Percentiles rank a stretch among this genome's conserved stretches.
Evolutionary conservation across 2,888 invertebrate species (phyloP).

Genomic region (Gisinianus flammeolus): DNA sequence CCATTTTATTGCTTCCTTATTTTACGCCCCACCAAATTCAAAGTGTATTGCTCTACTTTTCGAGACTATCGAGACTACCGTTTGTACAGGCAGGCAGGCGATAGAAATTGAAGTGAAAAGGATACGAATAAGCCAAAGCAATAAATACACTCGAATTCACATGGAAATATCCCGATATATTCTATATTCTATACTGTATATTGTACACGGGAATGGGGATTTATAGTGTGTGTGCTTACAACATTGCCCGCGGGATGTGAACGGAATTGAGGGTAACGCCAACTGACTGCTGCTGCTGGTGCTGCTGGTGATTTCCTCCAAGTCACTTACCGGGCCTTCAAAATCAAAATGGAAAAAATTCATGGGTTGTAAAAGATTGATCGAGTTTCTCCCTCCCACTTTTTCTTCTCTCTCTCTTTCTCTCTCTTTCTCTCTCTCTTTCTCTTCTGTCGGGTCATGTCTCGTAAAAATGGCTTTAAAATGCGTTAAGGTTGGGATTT

Average conservation of each 20-base stretch:
- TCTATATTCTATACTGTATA: too few species aligned
- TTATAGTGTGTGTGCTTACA: too few species aligned
- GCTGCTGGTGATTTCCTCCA: too few species aligned
- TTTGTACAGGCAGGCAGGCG: neutral
- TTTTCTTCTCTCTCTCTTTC: neutral
- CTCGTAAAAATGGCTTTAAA: neutral
- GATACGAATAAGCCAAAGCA: too few species aligned
- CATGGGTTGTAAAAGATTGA: conserved; percentile 8
- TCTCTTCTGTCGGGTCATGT: neutral
- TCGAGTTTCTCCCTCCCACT: neutral
- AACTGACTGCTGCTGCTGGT: too few species aligned
- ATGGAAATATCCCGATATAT: too few species aligned
- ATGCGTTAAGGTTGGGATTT: too few species aligned
- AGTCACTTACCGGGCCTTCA: conserved; percentile 26
- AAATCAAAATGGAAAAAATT: conserved; percentile 14
- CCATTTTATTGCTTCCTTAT: conserved; percentile 30
- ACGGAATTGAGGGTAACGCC: conserved; percentile 27
- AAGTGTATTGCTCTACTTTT: conserved; percentile 17
- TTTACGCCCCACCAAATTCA: conserved; percentile 23
- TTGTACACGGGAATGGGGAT: too few species aligned
- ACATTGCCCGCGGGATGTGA: conserved; percentile 30
- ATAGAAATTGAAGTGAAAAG: too few species aligned
- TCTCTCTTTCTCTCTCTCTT: neutral
- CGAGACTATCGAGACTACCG: neutral
- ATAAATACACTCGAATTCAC: too few species aligned